Conservation (phyloP, 1,140 invertebrate species). For the Eurosta solidaginis region DNA sequence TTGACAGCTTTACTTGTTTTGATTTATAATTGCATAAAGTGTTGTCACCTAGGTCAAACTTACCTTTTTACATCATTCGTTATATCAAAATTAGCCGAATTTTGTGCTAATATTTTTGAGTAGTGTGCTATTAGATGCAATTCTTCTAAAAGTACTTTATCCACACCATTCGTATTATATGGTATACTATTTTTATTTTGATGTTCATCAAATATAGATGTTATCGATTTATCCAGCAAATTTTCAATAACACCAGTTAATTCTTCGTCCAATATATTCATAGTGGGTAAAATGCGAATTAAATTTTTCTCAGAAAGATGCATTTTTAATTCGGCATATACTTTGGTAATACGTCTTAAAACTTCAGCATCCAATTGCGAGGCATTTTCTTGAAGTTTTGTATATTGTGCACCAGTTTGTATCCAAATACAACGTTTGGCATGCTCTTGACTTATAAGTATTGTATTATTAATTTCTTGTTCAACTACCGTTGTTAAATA, state of each 20-base stretch:
- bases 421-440: slow-evolving; percentile 77
- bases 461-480: slow-evolving; percentile 79
- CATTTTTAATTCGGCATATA: slow-evolving; percentile 73
- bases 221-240: slow-evolving; percentile 59
- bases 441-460: slow-evolving; percentile 75
- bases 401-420: slow-evolving; percentile 63
- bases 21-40: too few relatives aligned
- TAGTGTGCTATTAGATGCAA: slow-evolving; percentile 72
- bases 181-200: slow-evolving; percentile 57
- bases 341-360: slow-evolving; percentile 68
- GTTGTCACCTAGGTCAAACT: too few relatives aligned
- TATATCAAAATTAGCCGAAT: slow-evolving; percentile 58
- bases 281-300: slow-evolving; percentile 66
- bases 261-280: slow-evolving; percentile 68
- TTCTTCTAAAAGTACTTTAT: slow-evolving; percentile 53
- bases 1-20: neutral
- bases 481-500: slow-evolving; percentile 80
- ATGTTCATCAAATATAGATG: slow-evolving; percentile 66
- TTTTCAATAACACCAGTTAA: slow-evolving; percentile 65
- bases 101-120: slow-evolving; percentile 56
- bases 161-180: slow-evolving; percentile 57
- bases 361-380: slow-evolving; percentile 63
- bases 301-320: slow-evolving; percentile 69
- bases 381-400: slow-evolving; percentile 60
- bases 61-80: slow-evolving; percentile 70